A percentile compares a stretch with the other conserved stretches of the same genome.
These are phyloP conservation scores for Bradysia coprophila DNA, from an alignment of 1,140 invertebrate genomes.

Conservation along the genomic window DNA sequence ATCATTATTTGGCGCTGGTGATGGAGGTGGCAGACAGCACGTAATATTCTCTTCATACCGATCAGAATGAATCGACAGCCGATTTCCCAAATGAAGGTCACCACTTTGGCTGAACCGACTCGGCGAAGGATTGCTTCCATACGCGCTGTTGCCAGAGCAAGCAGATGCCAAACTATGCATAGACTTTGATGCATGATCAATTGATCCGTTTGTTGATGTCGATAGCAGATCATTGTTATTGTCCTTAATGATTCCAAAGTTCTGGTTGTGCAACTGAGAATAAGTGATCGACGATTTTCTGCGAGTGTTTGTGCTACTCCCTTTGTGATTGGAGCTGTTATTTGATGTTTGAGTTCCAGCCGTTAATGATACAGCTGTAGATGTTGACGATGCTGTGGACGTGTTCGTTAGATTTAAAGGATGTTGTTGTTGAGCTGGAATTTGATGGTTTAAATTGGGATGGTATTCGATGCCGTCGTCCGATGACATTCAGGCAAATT, in stretches of 20 bases:
- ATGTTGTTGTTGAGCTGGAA: neutral
- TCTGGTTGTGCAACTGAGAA: neutral
- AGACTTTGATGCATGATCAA: neutral
- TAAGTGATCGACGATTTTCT: constrained; percentile 1
- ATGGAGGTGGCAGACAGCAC: constrained; percentile 15
- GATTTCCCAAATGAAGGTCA: neutral
- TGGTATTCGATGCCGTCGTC: constrained; percentile 3
- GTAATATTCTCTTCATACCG: constrained; percentile 12
- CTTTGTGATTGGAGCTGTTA: neutral
- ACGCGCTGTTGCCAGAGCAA: neutral
- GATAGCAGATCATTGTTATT: neutral
- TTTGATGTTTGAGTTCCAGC: neutral
- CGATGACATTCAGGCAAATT: constrained; percentile 2
- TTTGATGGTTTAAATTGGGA: neutral
- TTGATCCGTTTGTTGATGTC: neutral
- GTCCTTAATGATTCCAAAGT: neutral
- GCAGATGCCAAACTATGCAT: neutral
- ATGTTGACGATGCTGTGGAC: neutral
- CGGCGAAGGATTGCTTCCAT: neutral
- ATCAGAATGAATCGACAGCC: constrained; percentile 12
- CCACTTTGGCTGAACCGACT: neutral
- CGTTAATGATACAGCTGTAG: neutral
- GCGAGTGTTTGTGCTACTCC: neutral
- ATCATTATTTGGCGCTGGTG: constrained; percentile 19
- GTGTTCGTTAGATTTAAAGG: neutral